Conservation (phyloP, 1,140 invertebrate species). For the Bombus haemorrhoidalis region DNA sequence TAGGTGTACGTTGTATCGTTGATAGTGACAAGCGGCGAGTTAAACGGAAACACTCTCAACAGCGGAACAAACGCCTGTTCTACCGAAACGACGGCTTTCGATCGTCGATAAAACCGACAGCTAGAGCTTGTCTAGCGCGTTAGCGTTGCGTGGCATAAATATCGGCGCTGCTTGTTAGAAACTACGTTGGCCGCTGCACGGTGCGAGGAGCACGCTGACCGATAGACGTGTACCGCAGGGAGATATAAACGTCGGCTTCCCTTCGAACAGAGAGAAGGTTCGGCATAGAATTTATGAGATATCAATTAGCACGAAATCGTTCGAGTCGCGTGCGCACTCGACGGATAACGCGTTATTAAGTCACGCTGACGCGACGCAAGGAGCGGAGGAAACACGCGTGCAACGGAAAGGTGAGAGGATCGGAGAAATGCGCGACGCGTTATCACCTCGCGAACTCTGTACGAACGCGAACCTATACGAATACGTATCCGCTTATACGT, state of each 20-base stretch:
- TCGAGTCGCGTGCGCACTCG: not conserved
- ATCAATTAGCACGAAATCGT: conserved; percentile 33
- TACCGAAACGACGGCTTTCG: conserved; percentile 23
- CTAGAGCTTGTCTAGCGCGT: conserved; percentile 23
- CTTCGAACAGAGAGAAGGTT: not conserved
- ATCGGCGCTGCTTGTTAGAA: conserved; percentile 9
- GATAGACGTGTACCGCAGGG: not conserved
- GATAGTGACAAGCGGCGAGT: conserved; percentile 14
- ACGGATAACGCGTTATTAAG: not conserved
- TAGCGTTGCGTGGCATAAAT: conserved; percentile 34
- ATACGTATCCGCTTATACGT: conserved; percentile 10
- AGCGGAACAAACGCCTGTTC: conserved; percentile 7
- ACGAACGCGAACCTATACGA: too few species aligned
- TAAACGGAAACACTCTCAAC: not conserved
- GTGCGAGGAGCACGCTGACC: not conserved
- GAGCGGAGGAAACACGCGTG: not conserved
- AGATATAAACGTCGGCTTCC: not conserved
- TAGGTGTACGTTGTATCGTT: conserved; percentile 13
- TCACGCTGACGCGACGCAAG: not conserved
- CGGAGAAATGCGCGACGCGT: conserved; percentile 43
- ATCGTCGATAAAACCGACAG: conserved; percentile 30
- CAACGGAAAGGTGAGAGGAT: conserved; percentile 4
- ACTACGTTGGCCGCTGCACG: not conserved
- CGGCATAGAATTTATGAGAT: conserved; percentile 6
- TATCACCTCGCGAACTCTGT: conserved; percentile 54